Evolutionary conservation across 2,797 vertebrate genomes (phyloP).

Genomic region (Ceryle rudis): DNA sequence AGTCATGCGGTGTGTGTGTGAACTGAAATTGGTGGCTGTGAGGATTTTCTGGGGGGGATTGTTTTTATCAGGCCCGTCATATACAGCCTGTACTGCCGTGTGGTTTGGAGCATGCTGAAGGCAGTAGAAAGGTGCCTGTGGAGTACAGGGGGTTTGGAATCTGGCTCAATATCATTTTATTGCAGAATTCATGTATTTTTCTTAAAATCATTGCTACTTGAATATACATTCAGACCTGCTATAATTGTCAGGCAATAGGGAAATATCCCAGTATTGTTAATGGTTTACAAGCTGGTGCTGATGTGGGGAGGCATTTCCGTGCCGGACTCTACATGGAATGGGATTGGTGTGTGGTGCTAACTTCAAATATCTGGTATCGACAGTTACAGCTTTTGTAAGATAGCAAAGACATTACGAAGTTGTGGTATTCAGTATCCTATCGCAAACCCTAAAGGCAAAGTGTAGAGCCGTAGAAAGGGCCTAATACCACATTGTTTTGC

Average conservation of each 20-base stretch:
- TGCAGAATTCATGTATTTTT: constrained; percentile 2
- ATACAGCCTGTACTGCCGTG: rapidly evolving
- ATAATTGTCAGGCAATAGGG: neutral
- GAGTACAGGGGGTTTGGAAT: neutral
- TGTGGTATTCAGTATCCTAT: neutral
- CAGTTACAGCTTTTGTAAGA: neutral
- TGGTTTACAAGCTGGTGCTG: neutral
- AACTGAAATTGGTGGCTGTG: neutral
- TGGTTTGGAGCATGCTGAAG: neutral
- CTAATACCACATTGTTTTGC: neutral
- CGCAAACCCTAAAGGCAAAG: neutral
- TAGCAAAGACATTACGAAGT: neutral
- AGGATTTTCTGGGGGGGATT: neutral
- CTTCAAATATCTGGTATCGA: neutral
- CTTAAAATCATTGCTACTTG: neutral
- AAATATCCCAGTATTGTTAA: neutral
- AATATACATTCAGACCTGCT: neutral
- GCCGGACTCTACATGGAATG: neutral
- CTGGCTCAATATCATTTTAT: neutral
- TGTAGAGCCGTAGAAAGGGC: neutral
- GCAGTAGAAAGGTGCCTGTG: neutral
- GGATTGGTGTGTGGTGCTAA: neutral
- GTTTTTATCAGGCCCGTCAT: neutral
- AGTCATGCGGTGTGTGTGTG: neutral
- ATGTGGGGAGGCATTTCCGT: neutral